Base-by-base conservation (phyloP, 2,888 invertebrate species). In the Tridacna crocea region DNA sequence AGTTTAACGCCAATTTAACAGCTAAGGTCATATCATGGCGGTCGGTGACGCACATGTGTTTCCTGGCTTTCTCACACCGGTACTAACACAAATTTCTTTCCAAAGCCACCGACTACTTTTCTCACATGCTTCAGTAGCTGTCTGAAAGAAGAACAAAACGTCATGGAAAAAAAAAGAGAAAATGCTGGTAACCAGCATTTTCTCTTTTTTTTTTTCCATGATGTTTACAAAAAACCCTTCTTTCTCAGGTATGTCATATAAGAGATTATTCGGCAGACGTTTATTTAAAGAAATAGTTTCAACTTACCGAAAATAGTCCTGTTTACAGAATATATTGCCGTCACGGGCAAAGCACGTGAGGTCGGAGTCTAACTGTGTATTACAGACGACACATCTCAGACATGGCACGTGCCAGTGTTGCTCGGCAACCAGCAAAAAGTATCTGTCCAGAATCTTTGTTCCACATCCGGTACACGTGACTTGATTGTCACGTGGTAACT, bases 321-420 rank as follows among this genome's bases (percentile, higher is more conserved):
- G 97, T 95, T 98, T 98, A 96, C 99, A 99, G 95, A 98, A 98
- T 92, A 98, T 98, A 94, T 97, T 97, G 92, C 98, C 98, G 94
- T 98, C 98, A 89, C 98, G 96, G 88, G 98, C 97, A 95, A 98
- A 99, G 95, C 98, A 99, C 89, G 98, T 97, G 93, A 97, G 96
- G 94, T 98, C 98, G 0, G 97, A 96, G 94, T 98, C 98, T 89
- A 99, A 96, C 8, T 97, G 97, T 95, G 97, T 96, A 92, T 97
- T 96, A 95, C 99, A 99, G 94, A 98, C 97, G 93, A 97, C 97
- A 95, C 98, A 99, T 94, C 90, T 90, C 65, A 99, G 96, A 94
- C 98, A 99, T 80, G 97, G 96, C 70, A 97, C 97, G 94, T 99
- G 98, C 98, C 98, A 99, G 94, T 97, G 96, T 92, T 97, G 96